These are phyloP conservation scores for Eidolon dupreanum DNA, from an alignment of 2,797 vertebrate species.

Conservation along the genomic window DNA sequence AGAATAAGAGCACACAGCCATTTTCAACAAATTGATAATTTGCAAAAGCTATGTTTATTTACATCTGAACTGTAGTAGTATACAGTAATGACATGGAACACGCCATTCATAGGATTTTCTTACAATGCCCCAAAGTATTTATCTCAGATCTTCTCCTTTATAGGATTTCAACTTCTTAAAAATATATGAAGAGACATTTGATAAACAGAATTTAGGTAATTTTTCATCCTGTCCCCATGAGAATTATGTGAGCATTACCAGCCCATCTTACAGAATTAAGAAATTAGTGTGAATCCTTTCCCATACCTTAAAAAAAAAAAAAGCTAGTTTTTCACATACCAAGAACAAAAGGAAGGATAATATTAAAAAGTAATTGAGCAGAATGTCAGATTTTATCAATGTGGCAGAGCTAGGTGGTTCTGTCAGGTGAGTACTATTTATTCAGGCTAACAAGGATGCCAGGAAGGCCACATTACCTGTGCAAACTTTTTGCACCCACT, in stretches of 20 bases:
- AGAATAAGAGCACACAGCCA: neutral
- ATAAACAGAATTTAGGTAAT: conserved; percentile 6
- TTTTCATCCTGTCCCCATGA: neutral
- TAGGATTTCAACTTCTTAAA: neutral
- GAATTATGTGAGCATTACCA: neutral
- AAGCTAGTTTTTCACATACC: conserved; percentile 26
- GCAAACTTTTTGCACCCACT: conserved; percentile 60
- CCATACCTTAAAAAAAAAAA: neutral
- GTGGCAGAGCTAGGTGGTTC: neutral
- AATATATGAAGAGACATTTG: neutral
- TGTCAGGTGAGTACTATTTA: conserved; percentile 62
- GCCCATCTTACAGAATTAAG: conserved; percentile 23
- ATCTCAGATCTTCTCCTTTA: neutral
- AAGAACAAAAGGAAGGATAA: conserved; percentile 67
- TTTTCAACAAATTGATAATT: neutral
- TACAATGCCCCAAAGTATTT: neutral
- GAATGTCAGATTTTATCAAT: conserved; percentile 54
- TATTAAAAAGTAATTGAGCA: conserved; percentile 64
- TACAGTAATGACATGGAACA: neutral
- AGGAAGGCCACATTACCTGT: conserved; percentile 53
- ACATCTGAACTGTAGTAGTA: neutral
- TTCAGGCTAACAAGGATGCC: conserved; percentile 71
- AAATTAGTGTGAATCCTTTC: conserved; percentile 46
- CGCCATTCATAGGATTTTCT: neutral
- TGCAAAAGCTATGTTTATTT: neutral